Conservation (phyloP, 2,113 vertebrate genomes). For the Dendropsophus ebraccatus region DNA sequence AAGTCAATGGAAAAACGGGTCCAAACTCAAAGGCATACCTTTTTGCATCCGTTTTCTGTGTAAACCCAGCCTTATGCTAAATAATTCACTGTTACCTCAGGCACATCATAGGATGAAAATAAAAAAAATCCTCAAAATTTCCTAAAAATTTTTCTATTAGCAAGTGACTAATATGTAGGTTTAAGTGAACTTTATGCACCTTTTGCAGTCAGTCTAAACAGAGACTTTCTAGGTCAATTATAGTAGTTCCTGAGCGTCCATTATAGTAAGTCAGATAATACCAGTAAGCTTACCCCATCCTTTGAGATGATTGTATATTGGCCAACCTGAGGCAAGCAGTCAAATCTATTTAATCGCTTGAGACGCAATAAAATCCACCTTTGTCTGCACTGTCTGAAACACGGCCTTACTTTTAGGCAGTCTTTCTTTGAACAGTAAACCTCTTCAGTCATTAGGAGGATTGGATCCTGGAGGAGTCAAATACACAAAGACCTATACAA, state of each 20-base stretch:
- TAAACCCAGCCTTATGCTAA: too few relatives aligned
- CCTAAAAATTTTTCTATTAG: not conserved
- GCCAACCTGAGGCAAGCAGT: constrained; percentile 10
- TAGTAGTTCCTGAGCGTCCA: not conserved
- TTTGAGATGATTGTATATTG: constrained; percentile 10
- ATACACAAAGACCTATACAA: not conserved
- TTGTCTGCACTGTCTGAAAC: constrained; percentile 34
- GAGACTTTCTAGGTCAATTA: not conserved
- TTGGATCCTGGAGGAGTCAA: not conserved
- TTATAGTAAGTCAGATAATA: constrained; percentile 37
- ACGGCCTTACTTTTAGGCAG: not conserved
- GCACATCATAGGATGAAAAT: not conserved
- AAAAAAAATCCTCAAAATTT: too few relatives aligned
- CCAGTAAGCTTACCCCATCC: constrained; percentile 7
- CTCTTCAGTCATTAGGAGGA: not conserved
- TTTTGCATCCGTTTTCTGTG: too few relatives aligned
- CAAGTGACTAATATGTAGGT: not conserved
- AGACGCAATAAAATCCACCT: constrained; percentile 47
- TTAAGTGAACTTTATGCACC: constrained; percentile 62
- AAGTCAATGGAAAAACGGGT: too few relatives aligned
- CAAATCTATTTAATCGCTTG: constrained; percentile 22
- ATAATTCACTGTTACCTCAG: not conserved
- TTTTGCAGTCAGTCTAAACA: constrained; percentile 13
- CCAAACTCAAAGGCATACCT: too few relatives aligned
- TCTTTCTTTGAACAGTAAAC: constrained; percentile 21